Base-by-base conservation (phyloP, 2,888 invertebrate species). In the Caradrina clavipalpis region DNA sequence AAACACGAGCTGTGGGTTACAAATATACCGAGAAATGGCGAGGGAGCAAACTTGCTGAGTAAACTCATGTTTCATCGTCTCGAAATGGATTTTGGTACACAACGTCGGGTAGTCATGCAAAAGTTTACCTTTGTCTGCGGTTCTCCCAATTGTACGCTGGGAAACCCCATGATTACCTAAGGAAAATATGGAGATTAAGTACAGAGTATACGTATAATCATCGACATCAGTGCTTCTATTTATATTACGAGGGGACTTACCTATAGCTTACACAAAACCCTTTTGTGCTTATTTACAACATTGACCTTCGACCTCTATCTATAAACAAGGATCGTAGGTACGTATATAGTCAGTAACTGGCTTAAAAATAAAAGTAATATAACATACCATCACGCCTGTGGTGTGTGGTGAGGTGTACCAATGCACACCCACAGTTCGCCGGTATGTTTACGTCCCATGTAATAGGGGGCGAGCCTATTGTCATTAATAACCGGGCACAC, bases 61-160 rank as follows among this genome's bases (percentile, higher is more conserved):
- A 67, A 72, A 77, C 64, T 71, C 64, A 26, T 62, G 76, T 76
- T 77, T 76, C 60, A 66, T 59, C 21, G 64, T 56, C 58, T 69
- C 26, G 15, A 49, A 74, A 69, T 51, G 57, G 58, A 22, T 65
- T 61, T 50, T 42, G 2, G 35, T 64, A 60, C 50, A 69, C 39
- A 47, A 58, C 61, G 39, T 26, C 47, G 5, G 17, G 22, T 54
- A 60, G 31, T 51, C 49, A 54, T 53, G 53, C 39, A 64, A 64
- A 63, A 78, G 49, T 66, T 65, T 57, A 10, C 47, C 45, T 58
- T 47, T 45, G 42, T 50, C 55, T 69, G 77, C 19, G 56, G 76
- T 66, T 56, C 59, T 50, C 45, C 45, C 11, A 70, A 63, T 17
- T 49, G 47, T 53, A 5, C 19, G 19, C 49, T 31, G 59, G 78